Base-by-base conservation (phyloP, 2,797 vertebrate species). In the Threskiornis aethiopicus region DNA sequence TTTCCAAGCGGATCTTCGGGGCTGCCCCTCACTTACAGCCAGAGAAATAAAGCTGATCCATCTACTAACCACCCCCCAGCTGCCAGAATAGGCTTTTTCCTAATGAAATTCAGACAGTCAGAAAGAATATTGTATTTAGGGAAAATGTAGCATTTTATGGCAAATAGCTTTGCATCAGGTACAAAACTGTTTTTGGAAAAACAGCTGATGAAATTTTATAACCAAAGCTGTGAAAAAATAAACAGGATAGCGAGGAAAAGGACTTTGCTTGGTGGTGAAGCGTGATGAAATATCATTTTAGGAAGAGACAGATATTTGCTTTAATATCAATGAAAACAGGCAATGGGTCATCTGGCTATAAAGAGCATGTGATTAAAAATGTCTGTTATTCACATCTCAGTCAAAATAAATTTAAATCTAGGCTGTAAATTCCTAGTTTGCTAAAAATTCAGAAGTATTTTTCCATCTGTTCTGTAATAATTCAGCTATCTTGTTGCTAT, bases 391-490 rank as follows among this genome's bases (percentile, higher is more conserved):
- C 95, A 87, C 83, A 96, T 94, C 67, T 88, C 0, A 0, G 92
- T 92, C 87, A 96, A 96, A 96, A 96, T 93, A 95, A 84, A 90
- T 92, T 91, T 95, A 83, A 95, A 96, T 82, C 70, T 91, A 90
- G 79, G 52, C 67, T 92, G 59, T 95, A 96, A 97, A 96, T 92
- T 96, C 90, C 69, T 80, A 73, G 77, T 95, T 96, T 94, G 58
- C 87, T 93, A 80, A 97, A 96, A 93, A 89, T 88, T 87, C 90
- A 96, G 54, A 88, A 93, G 73, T 91, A 95, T 94, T 96, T 97
- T 94, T 92, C 96, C 96, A 97, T 98, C 97, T 97, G 96, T 90
- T 97, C 93, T 91, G 90, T 94, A 97, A 97, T 96, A 96, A 97
- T 95, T 96, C 94, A 80, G 93, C 83, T 95, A 88, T 92, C 87